These are phyloP conservation scores for Mystacornis crossleyi DNA, from an alignment of 2,113 vertebrate genomes.

Conservation along the genomic window DNA sequence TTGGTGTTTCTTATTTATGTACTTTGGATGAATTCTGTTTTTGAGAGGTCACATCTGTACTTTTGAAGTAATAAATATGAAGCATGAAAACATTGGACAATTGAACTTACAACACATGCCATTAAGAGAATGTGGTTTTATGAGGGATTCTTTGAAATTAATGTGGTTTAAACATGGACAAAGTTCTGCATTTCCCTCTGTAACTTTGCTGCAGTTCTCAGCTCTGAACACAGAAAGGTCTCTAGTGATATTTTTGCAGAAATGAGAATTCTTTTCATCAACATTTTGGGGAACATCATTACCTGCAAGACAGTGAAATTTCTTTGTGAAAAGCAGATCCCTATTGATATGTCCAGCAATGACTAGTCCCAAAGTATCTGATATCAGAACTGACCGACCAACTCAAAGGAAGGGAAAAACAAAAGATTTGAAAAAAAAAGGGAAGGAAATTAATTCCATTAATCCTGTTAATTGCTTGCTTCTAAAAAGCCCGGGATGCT, in stretches of 20 bases:
- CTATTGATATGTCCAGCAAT: not conserved
- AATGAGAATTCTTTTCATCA: not conserved
- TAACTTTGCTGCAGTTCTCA: not conserved
- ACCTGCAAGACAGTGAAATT: not conserved
- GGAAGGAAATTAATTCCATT: not conserved
- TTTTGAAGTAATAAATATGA: not conserved
- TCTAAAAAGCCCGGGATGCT: not conserved
- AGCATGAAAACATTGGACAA: not conserved
- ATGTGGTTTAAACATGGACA: not conserved
- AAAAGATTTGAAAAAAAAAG: not conserved
- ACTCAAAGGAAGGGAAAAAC: not conserved
- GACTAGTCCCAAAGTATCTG: not conserved
- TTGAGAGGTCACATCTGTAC: not conserved
- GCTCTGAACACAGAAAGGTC: not conserved
- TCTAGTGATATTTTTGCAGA: not conserved
- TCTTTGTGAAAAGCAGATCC: not conserved
- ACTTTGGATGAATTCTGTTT: not conserved
- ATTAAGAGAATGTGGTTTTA: not conserved
- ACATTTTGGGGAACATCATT: not conserved
- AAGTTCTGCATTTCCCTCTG: not conserved
- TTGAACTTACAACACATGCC: not conserved
- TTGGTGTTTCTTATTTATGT: not conserved
- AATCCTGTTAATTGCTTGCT: not conserved
- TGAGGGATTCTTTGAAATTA: not conserved
- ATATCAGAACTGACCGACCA: not conserved